A percentile compares a stretch with the other conserved stretches of the same genome.
Conservation (phyloP, 1,140 invertebrate species). For the Ephestia elutella region DNA sequence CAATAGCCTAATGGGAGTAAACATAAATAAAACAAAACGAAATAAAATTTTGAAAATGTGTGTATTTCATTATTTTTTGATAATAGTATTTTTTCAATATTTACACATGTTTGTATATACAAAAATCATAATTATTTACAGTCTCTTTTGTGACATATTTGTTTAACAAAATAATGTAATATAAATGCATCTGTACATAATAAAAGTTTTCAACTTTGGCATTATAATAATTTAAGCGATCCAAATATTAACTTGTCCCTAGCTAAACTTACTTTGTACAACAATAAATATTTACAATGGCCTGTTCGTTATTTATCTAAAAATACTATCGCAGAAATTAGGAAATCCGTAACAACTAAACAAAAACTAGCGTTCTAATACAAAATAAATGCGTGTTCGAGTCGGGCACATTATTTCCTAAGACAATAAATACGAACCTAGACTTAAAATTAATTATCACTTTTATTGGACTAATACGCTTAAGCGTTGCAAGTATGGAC, state of each 20-base stretch:
- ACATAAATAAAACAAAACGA: constrained; percentile 54
- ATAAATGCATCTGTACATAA: constrained; percentile 64
- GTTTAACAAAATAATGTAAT: constrained; percentile 34
- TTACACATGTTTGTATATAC: constrained; percentile 52
- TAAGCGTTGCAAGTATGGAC: constrained; percentile 63
- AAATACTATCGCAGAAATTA: constrained; percentile 68
- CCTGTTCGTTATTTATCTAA: constrained; percentile 19
- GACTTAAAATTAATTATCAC: constrained; percentile 67
- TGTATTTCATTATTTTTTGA: constrained; percentile 56
- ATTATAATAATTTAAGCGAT: constrained; percentile 66
- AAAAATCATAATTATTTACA: constrained; percentile 58
- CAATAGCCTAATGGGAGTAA: not conserved
- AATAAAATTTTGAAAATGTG: constrained; percentile 61
- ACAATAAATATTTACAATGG: constrained; percentile 14
- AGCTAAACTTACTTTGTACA: constrained; percentile 11
- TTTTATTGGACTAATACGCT: constrained; percentile 70
- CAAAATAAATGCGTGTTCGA: constrained; percentile 47
- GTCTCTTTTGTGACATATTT: constrained; percentile 40
- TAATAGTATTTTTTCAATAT: constrained; percentile 43
- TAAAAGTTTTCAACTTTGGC: constrained; percentile 68
- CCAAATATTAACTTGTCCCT: constrained; percentile 19
- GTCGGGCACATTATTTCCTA: constrained; percentile 22
- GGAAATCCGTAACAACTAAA: constrained; percentile 55
- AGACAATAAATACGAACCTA: constrained; percentile 58
- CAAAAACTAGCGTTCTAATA: constrained; percentile 40